phyloP scores from a whole-genome alignment of 2,113 vertebrate species.

The Pluvianellus socialis region DNA sequence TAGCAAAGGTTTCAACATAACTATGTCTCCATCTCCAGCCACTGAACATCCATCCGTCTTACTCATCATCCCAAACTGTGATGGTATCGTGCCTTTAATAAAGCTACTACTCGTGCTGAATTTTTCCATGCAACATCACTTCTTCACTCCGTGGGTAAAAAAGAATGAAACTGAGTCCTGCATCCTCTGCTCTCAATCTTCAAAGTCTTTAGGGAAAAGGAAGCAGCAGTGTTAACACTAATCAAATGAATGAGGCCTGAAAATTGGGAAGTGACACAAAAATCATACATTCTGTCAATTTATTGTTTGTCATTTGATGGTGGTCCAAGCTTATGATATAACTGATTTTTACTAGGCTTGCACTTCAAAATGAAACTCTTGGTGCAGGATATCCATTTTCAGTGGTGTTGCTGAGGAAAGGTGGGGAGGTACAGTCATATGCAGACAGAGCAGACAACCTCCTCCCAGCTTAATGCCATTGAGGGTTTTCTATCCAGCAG shows the following conservation, averaged over 20 bases:
- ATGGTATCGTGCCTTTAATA: neutral
- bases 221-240: neutral
- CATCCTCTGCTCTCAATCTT: neutral
- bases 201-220: neutral
- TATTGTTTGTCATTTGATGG: neutral
- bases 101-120: neutral
- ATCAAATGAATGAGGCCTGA: neutral
- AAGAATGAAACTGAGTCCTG: neutral
- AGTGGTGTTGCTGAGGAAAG: neutral
- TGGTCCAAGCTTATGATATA: neutral
- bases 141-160: neutral
- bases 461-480: neutral
- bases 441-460: neutral
- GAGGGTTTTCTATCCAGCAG: neutral
- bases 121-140: neutral
- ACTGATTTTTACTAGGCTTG: neutral
- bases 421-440: neutral
- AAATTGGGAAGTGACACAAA: neutral
- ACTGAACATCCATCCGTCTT: neutral
- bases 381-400: neutral
- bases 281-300: neutral
- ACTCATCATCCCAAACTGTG: neutral
- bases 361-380: neutral
- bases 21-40: neutral
- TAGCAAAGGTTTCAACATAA: neutral